Evolutionary conservation across 2,797 vertebrate genomes (phyloP).

Genomic region (Girardinus metallicus): DNA sequence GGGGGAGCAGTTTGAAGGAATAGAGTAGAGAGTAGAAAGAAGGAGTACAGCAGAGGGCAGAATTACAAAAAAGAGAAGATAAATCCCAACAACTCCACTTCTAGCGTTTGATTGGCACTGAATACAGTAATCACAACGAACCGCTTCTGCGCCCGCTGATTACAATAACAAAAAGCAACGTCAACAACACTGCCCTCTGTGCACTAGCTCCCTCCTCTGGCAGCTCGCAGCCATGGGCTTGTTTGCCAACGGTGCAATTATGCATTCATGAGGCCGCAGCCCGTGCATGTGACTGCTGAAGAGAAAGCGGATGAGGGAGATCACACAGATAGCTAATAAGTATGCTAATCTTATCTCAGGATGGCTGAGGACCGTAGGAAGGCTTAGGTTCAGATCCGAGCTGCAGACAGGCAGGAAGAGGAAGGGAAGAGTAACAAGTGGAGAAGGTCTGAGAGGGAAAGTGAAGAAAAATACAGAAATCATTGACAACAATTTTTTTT

Average conservation of each 20-base stretch:
- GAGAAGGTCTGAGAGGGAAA: not conserved
- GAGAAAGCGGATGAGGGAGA: slow-evolving; percentile 44
- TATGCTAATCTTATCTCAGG: slow-evolving; percentile 72
- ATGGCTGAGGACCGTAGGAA: slow-evolving; percentile 49
- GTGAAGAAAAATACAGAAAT: slow-evolving; percentile 7
- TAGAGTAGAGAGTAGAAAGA: not conserved
- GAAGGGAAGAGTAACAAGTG: slow-evolving; percentile 13
- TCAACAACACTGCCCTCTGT: slow-evolving; percentile 64
- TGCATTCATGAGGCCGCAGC: slow-evolving; percentile 66
- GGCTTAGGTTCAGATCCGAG: slow-evolving; percentile 41
- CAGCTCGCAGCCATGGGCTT: slow-evolving; percentile 83
- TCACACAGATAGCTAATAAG: slow-evolving; percentile 70
- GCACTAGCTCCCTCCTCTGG: slow-evolving; percentile 93
- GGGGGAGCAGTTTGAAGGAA: not conserved
- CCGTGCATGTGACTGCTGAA: slow-evolving; percentile 45
- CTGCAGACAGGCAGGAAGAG: slow-evolving; percentile 22
- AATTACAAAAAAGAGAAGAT: slow-evolving; percentile 9
- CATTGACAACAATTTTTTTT: slow-evolving; percentile 27
- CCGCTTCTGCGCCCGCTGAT: slow-evolving; percentile 55
- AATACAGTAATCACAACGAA: slow-evolving; percentile 60
- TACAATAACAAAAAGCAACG: slow-evolving; percentile 43
- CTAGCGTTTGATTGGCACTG: slow-evolving; percentile 23
- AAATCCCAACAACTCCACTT: slow-evolving; percentile 44
- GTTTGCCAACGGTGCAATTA: slow-evolving; percentile 57
- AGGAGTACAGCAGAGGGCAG: not conserved